Conservation (phyloP, 37 sponge, comb jelly and placozoan species). For the Agelas oroides region DNA sequence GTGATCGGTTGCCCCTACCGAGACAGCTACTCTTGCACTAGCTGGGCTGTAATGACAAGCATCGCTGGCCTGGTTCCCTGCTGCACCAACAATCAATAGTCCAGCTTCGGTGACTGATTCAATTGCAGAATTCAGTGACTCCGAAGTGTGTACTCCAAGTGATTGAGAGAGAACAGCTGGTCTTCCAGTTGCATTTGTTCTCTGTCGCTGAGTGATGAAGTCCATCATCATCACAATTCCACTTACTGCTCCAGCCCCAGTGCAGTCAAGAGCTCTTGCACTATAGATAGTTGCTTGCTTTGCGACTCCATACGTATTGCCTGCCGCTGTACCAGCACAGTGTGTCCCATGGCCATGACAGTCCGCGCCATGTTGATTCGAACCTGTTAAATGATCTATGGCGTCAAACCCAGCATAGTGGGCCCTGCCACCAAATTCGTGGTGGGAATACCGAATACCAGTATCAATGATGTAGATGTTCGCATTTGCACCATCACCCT, state of each 20-base stretch:
- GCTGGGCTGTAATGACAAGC: slow-evolving; percentile 78
- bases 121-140: slow-evolving; percentile 42
- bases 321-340: slow-evolving; percentile 79
- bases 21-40: slow-evolving; percentile 48
- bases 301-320: slow-evolving; percentile 76
- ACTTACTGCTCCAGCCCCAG: slow-evolving; percentile 74
- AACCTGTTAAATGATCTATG: slow-evolving; percentile 65
- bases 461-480: slow-evolving; percentile 82
- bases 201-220: slow-evolving; percentile 33
- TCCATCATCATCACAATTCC: slow-evolving; percentile 74
- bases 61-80: slow-evolving; percentile 75
- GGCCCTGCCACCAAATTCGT: slow-evolving; percentile 72
- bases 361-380: slow-evolving; percentile 57
- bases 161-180: slow-evolving; percentile 74
- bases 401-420: slow-evolving; percentile 79
- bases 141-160: slow-evolving; percentile 58
- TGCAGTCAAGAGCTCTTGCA: slow-evolving; percentile 67
- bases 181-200: background rate
- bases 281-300: slow-evolving; percentile 67
- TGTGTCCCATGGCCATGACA: slow-evolving; percentile 88
- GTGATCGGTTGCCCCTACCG: slow-evolving; percentile 70
- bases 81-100: slow-evolving; percentile 63
- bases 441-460: slow-evolving; percentile 68
- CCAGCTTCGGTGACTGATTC: slow-evolving; percentile 32
- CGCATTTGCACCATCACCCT: slow-evolving; percentile 54